Base-by-base conservation (phyloP, 2,888 invertebrate genomes). In the Drosophila paucipuncta region DNA sequence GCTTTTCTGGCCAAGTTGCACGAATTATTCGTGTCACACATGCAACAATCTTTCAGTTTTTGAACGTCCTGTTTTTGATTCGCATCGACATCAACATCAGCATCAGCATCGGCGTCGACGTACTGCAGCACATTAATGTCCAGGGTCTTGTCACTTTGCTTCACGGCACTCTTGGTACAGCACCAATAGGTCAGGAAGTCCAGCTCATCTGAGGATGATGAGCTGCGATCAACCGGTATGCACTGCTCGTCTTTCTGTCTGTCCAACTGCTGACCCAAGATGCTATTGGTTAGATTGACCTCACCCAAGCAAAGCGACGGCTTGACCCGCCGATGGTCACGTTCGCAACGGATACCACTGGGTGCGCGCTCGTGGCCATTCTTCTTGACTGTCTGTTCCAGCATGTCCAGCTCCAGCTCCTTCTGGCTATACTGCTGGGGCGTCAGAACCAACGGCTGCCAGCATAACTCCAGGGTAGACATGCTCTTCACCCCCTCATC, bases 401-500 rank as follows among this genome's bases (percentile, higher is more conserved):
- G 30, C n/a, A 71, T 80, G 30, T 76, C 86, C 59, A 80, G 31
- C 4, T 78, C 77, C 22, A 71, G 33, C 28, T 89, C 85, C 59
- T 70, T 82, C 2, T 85, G 88, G 18, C 77, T 76, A n/a, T 78
- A 61, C 53, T 70, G 69, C n/a, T 72, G 78, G 33, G 85, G 59
- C 10, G 85, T 78, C 1, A 78, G 43, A n/a, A 89, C 87, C 33
- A 79, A 11, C 0, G 85, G 85, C 60, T 85, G 69, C 85, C 85
- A 89, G 30, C 28, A 64, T 1, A 85, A 57, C 37, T 84, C 73
- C 57, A 85, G 22, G 9, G 76, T 86, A 16, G 89, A 76, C 82
- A 86, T 68, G 4, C 72, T 76, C 60, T 69, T 76, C 1, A 81
- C 54, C 0, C 85, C 87, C 55, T 76, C 66, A 9, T 89, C 73